Evolutionary conservation across 2,113 vertebrate species (phyloP).

Genomic region (Nibea albiflora): DNA sequence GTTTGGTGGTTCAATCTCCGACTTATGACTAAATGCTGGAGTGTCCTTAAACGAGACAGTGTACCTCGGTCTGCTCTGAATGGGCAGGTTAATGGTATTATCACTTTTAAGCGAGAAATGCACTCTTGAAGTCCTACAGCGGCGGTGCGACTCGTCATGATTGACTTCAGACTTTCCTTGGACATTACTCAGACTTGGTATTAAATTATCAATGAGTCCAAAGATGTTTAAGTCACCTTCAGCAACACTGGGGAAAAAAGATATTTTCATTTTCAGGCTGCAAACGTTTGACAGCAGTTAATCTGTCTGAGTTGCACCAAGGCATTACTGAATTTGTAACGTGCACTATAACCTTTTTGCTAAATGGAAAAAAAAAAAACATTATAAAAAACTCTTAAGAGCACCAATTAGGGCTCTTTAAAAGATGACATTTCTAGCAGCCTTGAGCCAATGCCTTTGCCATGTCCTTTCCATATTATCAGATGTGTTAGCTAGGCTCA

Average conservation of each 20-base stretch:
- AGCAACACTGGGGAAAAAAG: slow-evolving; percentile 13
- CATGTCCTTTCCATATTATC: too few species aligned
- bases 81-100: slow-evolving; percentile 14
- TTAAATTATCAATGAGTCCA: slow-evolving; percentile 45
- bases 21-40: slow-evolving; percentile 17
- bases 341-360: not conserved
- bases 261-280: not conserved
- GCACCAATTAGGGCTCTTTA: not conserved
- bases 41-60: slow-evolving; percentile 38
- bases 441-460: too few species aligned
- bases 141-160: slow-evolving; percentile 35
- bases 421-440: too few species aligned
- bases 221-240: slow-evolving; percentile 54
- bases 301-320: not conserved
- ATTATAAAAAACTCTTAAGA: not conserved
- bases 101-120: slow-evolving; percentile 7
- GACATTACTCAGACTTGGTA: slow-evolving; percentile 48
- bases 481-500: too few species aligned
- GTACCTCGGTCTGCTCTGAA: slow-evolving; percentile 4
- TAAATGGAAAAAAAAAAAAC: too few species aligned
- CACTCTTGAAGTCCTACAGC: slow-evolving; percentile 2
- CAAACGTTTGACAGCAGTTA: slow-evolving; percentile 7
- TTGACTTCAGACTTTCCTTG: slow-evolving; percentile 32
- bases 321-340: not conserved
- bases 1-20: slow-evolving; percentile 22